Percentiles rank a stretch among this genome's conserved stretches.
Evolutionary conservation across 2,888 invertebrate genomes (phyloP).

Genomic region (Lissonota sp.): DNA sequence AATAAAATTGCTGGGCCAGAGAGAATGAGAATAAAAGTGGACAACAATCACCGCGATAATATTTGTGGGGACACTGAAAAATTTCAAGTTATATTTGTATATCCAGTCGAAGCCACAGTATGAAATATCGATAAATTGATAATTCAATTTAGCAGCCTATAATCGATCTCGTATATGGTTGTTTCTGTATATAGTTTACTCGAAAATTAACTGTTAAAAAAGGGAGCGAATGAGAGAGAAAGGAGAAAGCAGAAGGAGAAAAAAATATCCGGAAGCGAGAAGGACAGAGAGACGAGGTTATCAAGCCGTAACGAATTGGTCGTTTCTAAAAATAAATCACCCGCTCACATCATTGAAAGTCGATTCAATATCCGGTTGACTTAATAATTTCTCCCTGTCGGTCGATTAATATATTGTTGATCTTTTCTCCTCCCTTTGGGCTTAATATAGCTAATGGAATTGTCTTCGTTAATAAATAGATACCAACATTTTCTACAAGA

Average conservation of each 20-base stretch:
- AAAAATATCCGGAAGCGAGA: conserved; percentile 16
- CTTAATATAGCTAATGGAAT: background rate
- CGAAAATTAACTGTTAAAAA: background rate
- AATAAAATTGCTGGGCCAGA: conserved; percentile 11
- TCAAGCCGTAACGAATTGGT: conserved; percentile 61
- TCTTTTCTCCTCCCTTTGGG: conserved; percentile 13
- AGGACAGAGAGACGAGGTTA: conserved; percentile 30
- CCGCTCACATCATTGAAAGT: conserved; percentile 36
- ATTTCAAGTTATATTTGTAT: too few species aligned
- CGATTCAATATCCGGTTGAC: conserved; percentile 61
- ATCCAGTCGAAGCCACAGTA: background rate
- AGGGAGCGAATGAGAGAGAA: conserved; percentile 7
- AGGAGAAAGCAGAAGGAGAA: background rate
- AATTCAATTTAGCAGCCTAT: conserved; percentile 21
- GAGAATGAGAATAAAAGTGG: background rate
- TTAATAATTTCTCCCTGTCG: conserved; percentile 13
- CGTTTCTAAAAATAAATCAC: conserved; percentile 60
- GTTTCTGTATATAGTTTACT: background rate
- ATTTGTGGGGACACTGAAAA: background rate
- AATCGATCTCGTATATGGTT: background rate
- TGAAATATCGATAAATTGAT: conserved; percentile 30
- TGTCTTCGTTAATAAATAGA: too few species aligned
- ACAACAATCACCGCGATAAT: background rate
- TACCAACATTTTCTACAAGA: too few species aligned
- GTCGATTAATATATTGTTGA: conserved; percentile 2